Evolutionary conservation across 2,888 invertebrate genomes (phyloP), one percentile per base, ranked within the genome.

Genomic region (Pandemis cinnamomeana): DNA sequence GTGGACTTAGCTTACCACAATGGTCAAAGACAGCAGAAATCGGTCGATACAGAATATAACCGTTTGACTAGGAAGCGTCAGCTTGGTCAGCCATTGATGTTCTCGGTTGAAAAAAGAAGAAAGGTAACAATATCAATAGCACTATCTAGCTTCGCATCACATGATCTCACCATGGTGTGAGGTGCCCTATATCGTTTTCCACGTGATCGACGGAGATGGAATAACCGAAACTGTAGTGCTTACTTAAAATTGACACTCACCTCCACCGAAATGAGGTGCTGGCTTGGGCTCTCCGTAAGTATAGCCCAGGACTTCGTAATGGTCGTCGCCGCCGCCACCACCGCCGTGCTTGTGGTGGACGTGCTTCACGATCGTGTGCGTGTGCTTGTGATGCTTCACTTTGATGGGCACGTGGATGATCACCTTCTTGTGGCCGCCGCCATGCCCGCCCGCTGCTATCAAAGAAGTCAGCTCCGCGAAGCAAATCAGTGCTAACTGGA

Each of bases 361-460:
- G 84, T 97, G 96, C 82, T 97, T 97, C 79, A 96, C 96, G 61
- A 96, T 95, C 61, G 97, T 97, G 84, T 97, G 97, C 71, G 96
- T 97, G 83, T 97, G 97, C 81, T 97, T 96, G 82, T 96, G 95
- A 77, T 96, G 96, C 84, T 97, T 97, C 78, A 97, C 95, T 87
- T 96, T 96, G 86, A 96, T 95, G 0, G 97, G 97, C 67, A 97
- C 97, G 89, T 97, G 97, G 86, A 97, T 97, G 82, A 97, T 95
- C 78, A 97, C 96, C 83, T 96, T 96, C 82, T 96, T 96, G 87
- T 96, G 96, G 51, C 90, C 89, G 67, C 95, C 95, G 74, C 95
- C 95, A 76, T 94, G 92, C 27, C 95, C 95, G 2, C 91, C 94
- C 0, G 92, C 92, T 77, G 81, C 81, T 75, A 87, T 89, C 81